A percentile compares a stretch with the other conserved stretches of the same genome.
Evolutionary conservation across 2,888 invertebrate genomes (phyloP).

Genomic region (Ochropacha duplaris): DNA sequence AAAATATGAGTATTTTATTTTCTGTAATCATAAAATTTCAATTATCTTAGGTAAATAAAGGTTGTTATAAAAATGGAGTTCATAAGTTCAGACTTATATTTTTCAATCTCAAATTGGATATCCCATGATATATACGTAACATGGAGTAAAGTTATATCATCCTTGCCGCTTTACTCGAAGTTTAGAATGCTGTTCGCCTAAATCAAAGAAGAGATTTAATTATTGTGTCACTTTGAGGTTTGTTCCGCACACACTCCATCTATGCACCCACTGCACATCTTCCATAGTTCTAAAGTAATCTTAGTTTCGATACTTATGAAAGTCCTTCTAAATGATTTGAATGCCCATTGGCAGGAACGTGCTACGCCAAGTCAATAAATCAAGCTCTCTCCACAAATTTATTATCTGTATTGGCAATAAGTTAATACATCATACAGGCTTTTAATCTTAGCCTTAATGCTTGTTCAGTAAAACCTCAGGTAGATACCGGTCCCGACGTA

Average conservation of each 20-base stretch:
- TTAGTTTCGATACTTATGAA: not conserved
- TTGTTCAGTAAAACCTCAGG: not conserved
- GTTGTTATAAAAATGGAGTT: not conserved
- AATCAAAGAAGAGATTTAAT: too few relatives aligned
- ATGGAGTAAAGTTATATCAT: too few relatives aligned
- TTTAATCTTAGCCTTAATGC: not conserved
- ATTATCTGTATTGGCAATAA: not conserved
- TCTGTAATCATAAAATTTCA: not conserved
- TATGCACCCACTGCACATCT: too few relatives aligned
- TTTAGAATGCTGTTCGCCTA: too few relatives aligned
- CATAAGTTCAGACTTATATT: not conserved
- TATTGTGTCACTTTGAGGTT: too few relatives aligned
- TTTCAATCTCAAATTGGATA: too few relatives aligned
- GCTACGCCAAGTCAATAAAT: not conserved
- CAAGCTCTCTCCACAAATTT: not conserved
- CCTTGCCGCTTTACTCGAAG: too few relatives aligned
- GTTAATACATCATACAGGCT: not conserved
- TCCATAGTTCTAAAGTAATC: not conserved
- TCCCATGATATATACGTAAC: too few relatives aligned
- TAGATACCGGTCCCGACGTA: not conserved
- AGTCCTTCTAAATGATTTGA: not conserved
- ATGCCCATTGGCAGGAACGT: not conserved
- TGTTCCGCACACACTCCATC: too few relatives aligned
- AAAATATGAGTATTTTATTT: not conserved
- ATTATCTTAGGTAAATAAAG: not conserved